Percentiles rank a stretch among this genome's conserved stretches.
phyloP scores from a whole-genome alignment of 2,888 invertebrate genomes.

The Hyles lineata region DNA sequence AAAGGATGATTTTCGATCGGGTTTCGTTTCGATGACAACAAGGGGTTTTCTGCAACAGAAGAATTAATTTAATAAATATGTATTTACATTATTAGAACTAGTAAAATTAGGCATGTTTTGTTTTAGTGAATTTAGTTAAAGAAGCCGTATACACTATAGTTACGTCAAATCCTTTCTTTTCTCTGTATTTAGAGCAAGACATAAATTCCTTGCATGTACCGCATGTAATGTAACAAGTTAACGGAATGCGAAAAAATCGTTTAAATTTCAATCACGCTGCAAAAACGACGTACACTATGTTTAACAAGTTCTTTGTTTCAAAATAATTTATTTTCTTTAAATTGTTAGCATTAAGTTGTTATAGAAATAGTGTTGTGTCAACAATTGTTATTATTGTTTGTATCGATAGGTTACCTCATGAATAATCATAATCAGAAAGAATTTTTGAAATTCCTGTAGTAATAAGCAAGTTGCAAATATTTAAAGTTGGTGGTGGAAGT shows the following conservation, averaged over 20 bases:
- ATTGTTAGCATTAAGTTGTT: too few relatives aligned
- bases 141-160: background rate
- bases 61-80: constrained; percentile 22
- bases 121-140: background rate
- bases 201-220: constrained; percentile 9
- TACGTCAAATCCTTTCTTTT: constrained; percentile 6
- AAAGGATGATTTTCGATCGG: constrained; percentile 65
- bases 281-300: background rate
- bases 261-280: constrained; percentile 13
- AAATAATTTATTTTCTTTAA: background rate
- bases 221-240: background rate
- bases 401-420: too few relatives aligned
- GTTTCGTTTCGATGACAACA: constrained; percentile 61
- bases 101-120: too few relatives aligned
- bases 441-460: background rate
- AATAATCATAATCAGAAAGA: too few relatives aligned
- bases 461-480: background rate
- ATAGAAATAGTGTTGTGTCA: too few relatives aligned
- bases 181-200: background rate
- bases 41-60: constrained; percentile 72
- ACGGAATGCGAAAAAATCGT: constrained; percentile 1
- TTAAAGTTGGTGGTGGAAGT: too few relatives aligned
- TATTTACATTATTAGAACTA: too few relatives aligned
- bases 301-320: background rate
- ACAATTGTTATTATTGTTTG: too few relatives aligned